A percentile compares a stretch with the other conserved stretches of the same genome.
These are phyloP conservation scores for Pachyuromys duprasi DNA, from an alignment of 2,797 vertebrate species.

Conservation along the genomic window DNA sequence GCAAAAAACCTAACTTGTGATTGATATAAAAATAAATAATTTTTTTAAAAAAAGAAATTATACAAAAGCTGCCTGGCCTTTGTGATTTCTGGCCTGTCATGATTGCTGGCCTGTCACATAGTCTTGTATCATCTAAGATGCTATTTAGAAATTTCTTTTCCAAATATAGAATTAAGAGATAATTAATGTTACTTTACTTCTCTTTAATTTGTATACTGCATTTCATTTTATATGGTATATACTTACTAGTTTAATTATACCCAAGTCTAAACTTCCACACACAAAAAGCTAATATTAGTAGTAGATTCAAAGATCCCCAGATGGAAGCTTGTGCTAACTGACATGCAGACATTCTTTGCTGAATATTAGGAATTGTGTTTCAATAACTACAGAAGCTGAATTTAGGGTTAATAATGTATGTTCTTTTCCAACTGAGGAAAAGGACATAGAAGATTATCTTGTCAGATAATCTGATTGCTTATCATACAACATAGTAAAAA, in stretches of 20 bases:
- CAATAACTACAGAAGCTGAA: neutral
- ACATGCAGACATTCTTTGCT: neutral
- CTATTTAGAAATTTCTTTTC: neutral
- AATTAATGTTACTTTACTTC: neutral
- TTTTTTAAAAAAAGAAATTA: no score
- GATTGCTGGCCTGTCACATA: neutral
- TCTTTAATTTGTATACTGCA: neutral
- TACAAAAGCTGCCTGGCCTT: neutral
- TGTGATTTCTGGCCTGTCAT: neutral
- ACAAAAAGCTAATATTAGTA: neutral
- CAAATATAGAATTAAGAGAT: neutral
- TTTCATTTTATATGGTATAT: neutral
- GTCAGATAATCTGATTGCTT: neutral
- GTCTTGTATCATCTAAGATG: neutral
- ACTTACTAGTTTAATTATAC: neutral
- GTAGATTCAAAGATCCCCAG: neutral
- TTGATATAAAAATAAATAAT: no score
- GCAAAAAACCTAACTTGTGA: no score
- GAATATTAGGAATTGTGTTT: neutral
- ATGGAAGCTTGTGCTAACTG: neutral
- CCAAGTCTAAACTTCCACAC: neutral
- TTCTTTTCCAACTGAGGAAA: neutral
- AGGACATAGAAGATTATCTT: neutral
- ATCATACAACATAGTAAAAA: neutral
- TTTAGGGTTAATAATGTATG: neutral